Base-by-base conservation (phyloP, 1,140 invertebrate genomes). In the Trypoxylus dichotomus region DNA sequence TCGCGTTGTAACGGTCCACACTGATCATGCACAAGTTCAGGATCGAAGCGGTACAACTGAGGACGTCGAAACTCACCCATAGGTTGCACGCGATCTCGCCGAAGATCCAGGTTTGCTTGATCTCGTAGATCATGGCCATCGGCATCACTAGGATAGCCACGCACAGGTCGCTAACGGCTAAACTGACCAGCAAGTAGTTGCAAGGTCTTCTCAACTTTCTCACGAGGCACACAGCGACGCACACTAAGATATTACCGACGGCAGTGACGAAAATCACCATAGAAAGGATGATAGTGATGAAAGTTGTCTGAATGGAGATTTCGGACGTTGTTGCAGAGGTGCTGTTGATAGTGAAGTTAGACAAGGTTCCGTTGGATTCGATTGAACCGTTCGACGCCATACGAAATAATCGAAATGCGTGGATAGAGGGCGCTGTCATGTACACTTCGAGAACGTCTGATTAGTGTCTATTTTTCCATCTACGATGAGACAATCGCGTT, bases 1-100 rank as follows among this genome's bases (percentile, higher is more conserved):
- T 97, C 24, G 96, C 95, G 85, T 94, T 94, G 86, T 96, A 97
- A 81, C 94, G 89, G 85, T 96, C 94, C 29, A 95, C 93, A 27
- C 94, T 95, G 86, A 97, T 96, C 91, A 95, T 94, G 85, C 96
- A 97, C 75, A 97, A 89, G 87, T 97, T 97, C 13, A 97, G 88
- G 80, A 97, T 97, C 81, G 95, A 96, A 32, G 96, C 96, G 11
- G 96, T 95, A 85, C 91, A 95, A 79, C 91, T 94, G 76, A 93
- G 90, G 42, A 93, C 96, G 86, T 93, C 94, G 85, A 96, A 95
- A 82, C 90, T 93, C 78, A 92, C 95, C 95, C 93, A 93, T 85
- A 95, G 90, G 84, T 97, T 94, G 87, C 96, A 97, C 79, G 96
- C 90, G 43, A 94, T 89, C 19, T 91, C 89, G 74, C 95, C 94